Evolutionary conservation across 2,113 vertebrate genomes (phyloP).

Genomic region (Strigops habroptila): DNA sequence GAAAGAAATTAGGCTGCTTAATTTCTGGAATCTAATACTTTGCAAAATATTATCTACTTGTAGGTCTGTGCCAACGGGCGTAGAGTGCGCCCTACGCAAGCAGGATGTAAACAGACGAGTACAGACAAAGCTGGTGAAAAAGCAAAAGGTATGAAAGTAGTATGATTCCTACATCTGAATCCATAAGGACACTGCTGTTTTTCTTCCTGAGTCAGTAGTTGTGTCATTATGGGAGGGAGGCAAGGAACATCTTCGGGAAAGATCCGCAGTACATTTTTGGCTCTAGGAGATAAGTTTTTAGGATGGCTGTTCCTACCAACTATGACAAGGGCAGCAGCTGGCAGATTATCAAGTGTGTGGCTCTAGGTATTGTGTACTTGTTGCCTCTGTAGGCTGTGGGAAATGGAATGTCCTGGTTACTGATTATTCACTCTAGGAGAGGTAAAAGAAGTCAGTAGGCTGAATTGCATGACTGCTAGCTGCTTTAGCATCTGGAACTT

Average conservation of each 20-base stretch:
- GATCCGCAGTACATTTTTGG: rapidly evolving
- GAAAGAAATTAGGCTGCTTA: neutral
- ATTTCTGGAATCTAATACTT: neutral
- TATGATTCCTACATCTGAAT: neutral
- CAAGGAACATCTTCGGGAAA: neutral
- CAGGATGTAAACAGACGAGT: conserved; percentile 42
- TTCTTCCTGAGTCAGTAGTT: neutral
- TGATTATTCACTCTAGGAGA: neutral
- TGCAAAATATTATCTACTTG: neutral
- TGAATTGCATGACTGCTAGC: neutral
- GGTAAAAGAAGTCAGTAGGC: neutral
- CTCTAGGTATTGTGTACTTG: neutral
- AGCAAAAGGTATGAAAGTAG: conserved; percentile 67
- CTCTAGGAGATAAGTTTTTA: neutral
- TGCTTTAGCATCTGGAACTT: neutral
- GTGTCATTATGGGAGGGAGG: neutral
- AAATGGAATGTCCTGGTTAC: neutral
- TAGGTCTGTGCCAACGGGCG: neutral
- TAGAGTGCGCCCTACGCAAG: neutral
- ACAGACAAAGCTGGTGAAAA: conserved; percentile 46
- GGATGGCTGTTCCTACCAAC: neutral
- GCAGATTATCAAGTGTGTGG: rapidly evolving
- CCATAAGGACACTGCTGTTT: neutral
- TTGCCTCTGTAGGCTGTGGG: neutral
- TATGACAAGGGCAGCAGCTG: neutral